Percentiles rank a stretch among this genome's conserved stretches.
Conservation (phyloP, 2,797 vertebrate species). For the Mormyrops attenuatus region DNA sequence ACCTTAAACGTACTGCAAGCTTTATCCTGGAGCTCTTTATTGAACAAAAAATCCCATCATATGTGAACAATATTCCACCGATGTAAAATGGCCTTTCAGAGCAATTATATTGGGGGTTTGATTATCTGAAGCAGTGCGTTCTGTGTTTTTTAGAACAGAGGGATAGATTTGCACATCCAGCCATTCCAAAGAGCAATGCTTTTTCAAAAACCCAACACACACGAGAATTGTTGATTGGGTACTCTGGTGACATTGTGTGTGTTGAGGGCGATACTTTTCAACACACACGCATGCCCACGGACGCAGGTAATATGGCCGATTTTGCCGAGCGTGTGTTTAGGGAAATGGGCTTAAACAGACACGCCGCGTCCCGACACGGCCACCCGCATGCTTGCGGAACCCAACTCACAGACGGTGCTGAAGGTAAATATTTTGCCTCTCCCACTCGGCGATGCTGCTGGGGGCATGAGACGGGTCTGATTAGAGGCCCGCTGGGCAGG, state of each 20-base stretch:
- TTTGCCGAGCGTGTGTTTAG: background rate
- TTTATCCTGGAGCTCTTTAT: background rate
- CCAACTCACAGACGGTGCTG: background rate
- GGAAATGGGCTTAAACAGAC: slow-evolving; percentile 11
- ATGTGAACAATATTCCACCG: background rate
- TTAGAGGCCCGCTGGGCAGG: slow-evolving; percentile 10
- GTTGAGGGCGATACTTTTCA: background rate
- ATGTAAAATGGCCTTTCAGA: background rate
- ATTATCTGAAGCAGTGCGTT: background rate
- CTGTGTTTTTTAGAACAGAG: background rate
- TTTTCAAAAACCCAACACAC: background rate
- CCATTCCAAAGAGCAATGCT: background rate
- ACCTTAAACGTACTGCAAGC: background rate
- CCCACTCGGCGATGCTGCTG: background rate
- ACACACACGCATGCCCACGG: slow-evolving; percentile 14
- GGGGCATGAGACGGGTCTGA: slow-evolving; percentile 16
- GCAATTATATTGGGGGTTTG: background rate
- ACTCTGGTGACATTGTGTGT: background rate
- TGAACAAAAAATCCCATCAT: background rate
- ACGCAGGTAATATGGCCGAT: slow-evolving; percentile 21
- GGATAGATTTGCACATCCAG: background rate
- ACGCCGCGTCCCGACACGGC: background rate
- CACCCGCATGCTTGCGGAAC: background rate
- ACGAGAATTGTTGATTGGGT: background rate
- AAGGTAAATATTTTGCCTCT: slow-evolving; percentile 24